Evolutionary conservation across 1,140 invertebrate genomes (phyloP), one percentile per base, ranked within the genome.

Genomic region (Drosophila santomea): DNA sequence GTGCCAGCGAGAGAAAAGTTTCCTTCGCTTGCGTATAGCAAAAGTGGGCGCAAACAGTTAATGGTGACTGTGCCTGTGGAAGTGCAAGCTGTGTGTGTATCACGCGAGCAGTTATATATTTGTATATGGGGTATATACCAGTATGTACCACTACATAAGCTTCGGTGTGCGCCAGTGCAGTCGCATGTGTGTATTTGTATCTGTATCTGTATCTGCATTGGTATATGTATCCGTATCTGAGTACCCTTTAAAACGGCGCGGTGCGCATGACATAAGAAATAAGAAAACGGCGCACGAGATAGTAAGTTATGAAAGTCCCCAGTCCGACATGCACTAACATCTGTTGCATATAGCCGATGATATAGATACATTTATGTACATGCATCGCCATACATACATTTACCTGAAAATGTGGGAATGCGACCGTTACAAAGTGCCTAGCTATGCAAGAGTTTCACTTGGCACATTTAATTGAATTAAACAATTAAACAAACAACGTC

Each of bases 381-480:
- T 52, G 7, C 25, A 55, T n/a, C 12, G 6, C 14, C 25, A 32
- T 25, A 66, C 3, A 38, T 38, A 23, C 54, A 28, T 55, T 51
- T 74, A 66, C 45, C 41, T 56, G 39, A 44, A 38, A 44, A n/a
- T 43, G 39, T 64, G 64, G 62, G 7, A 39, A 20, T 45, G 15
- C 41, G 28, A 23, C 17, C 32, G 32, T 25, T 57, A 64, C 50
- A 62, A 69, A 62, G 59, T 72, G 38, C 23, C 32, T 4, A 39
- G 32, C 52, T 51, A 66, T 84, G 81, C 78, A 64, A 74, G 48
- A 62, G 58, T 59, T 86, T 75, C 79, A 82, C 55, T 74, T 67
- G 54, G 39, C 52, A 62, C 61, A 84, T 89, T 88, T 88, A 88
- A 88, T 88, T 88, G 55, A 88, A 88, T 88, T 88, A 88, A 88